Conservation (phyloP, 2,113 vertebrate genomes). For the Myrmophylax atrothorax region DNA sequence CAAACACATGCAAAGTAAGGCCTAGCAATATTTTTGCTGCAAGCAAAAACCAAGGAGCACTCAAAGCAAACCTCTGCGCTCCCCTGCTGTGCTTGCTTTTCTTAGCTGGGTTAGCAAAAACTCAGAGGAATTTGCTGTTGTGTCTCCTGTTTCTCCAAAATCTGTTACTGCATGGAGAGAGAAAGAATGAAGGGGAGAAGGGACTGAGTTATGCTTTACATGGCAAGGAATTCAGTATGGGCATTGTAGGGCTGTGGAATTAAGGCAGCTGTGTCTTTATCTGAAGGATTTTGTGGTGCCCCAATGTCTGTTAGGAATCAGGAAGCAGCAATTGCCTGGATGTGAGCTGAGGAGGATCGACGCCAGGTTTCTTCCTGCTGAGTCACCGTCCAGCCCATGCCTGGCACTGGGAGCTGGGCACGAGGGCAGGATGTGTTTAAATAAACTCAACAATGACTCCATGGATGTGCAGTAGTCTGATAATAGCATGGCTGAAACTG, state of each 20-base stretch:
- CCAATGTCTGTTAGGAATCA: not conserved
- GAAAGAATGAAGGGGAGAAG: not conserved
- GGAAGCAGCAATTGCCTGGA: not conserved
- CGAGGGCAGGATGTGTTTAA: not conserved
- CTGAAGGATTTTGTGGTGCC: not conserved
- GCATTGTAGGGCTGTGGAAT: too few species aligned
- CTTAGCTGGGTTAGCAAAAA: not conserved
- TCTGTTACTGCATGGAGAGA: not conserved
- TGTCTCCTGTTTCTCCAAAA: not conserved
- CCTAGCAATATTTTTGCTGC: not conserved
- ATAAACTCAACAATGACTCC: not conserved
- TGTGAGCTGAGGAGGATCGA: not conserved
- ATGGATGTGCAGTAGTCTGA: not conserved
- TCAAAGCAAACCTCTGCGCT: fast-evolving
- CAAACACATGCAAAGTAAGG: not conserved
- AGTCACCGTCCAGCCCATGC: not conserved
- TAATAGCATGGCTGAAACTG: fast-evolving
- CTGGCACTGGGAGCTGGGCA: not conserved
- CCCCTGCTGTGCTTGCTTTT: not conserved
- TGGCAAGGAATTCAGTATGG: not conserved
- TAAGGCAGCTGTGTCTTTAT: not conserved
- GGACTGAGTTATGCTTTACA: fast-evolving
- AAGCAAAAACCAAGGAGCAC: not conserved
- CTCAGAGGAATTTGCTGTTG: not conserved
- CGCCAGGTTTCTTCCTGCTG: conserved; percentile 1